Conservation (phyloP, 2,797 vertebrate species). For the Anomalospiza imberbis region DNA sequence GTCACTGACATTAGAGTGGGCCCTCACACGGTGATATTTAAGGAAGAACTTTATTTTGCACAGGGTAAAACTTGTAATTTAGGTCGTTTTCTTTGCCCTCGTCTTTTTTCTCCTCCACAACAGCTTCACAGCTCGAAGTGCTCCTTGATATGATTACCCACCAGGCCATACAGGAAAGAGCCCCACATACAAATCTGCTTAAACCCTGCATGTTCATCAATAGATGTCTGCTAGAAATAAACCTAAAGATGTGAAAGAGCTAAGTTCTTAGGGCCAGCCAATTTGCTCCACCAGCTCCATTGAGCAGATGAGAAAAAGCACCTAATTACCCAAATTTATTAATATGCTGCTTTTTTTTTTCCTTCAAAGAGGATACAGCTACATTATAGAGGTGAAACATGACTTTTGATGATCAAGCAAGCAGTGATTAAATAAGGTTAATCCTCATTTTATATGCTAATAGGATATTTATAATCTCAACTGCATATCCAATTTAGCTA, state of each 20-base stretch:
- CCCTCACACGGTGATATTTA: neutral
- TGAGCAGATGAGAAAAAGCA: slow-evolving; percentile 49
- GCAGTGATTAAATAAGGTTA: slow-evolving; percentile 79
- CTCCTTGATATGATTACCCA: neutral
- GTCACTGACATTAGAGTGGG: neutral
- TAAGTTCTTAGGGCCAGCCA: neutral
- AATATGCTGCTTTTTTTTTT: slow-evolving; percentile 38
- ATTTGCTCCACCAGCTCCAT: slow-evolving; percentile 39
- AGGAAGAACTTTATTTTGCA: neutral
- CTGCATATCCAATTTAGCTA: slow-evolving; percentile 78
- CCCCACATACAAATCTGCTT: neutral
- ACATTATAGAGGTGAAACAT: slow-evolving; percentile 68
- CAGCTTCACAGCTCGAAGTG: neutral
- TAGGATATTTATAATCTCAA: slow-evolving; percentile 80
- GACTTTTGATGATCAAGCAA: slow-evolving; percentile 75
- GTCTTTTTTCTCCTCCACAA: neutral
- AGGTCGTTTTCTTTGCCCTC: neutral
- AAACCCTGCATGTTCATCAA: neutral
- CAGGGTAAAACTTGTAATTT: neutral
- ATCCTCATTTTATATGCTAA: slow-evolving; percentile 81
- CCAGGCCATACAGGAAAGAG: neutral
- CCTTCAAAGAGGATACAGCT: slow-evolving; percentile 43
- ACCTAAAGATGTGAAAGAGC: neutral
- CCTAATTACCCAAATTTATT: slow-evolving; percentile 66
- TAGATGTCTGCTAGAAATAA: neutral